These are phyloP conservation scores for Tolypeutes matacus DNA, from an alignment of 2,797 vertebrate species.

Conservation along the genomic window DNA sequence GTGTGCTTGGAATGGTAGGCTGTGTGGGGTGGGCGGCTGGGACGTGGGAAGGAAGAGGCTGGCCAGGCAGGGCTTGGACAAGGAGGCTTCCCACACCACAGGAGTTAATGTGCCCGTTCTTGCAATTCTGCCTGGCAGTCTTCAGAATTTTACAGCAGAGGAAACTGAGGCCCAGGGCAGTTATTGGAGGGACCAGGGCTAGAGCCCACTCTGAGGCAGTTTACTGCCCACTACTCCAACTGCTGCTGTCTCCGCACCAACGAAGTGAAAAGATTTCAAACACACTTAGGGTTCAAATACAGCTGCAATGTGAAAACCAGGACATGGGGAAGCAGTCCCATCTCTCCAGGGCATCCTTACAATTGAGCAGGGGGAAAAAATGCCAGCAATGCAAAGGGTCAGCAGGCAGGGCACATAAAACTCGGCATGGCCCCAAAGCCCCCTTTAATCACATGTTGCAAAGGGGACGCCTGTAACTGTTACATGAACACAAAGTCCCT, in stretches of 20 bases:
- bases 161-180: accelerated
- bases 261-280: background rate
- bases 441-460: conserved; percentile 31
- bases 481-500: conserved; percentile 2
- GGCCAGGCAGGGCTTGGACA: background rate
- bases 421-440: background rate
- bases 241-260: background rate
- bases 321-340: background rate
- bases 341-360: conserved; percentile 36
- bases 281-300: background rate
- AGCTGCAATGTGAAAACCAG: background rate
- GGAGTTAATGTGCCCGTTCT: background rate
- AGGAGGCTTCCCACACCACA: accelerated
- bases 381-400: conserved; percentile 65
- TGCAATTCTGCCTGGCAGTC: background rate
- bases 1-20: accelerated
- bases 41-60: background rate
- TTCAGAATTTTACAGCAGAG: background rate
- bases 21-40: background rate
- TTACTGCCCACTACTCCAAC: background rate
- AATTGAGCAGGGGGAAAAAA: background rate
- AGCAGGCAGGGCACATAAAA: conserved; percentile 12
- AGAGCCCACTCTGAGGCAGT: background rate
- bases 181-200: background rate
- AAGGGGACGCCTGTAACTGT: conserved; percentile 2